phyloP scores from a whole-genome alignment of 2,888 invertebrate genomes.

The Brachynemurus nebulosus region DNA sequence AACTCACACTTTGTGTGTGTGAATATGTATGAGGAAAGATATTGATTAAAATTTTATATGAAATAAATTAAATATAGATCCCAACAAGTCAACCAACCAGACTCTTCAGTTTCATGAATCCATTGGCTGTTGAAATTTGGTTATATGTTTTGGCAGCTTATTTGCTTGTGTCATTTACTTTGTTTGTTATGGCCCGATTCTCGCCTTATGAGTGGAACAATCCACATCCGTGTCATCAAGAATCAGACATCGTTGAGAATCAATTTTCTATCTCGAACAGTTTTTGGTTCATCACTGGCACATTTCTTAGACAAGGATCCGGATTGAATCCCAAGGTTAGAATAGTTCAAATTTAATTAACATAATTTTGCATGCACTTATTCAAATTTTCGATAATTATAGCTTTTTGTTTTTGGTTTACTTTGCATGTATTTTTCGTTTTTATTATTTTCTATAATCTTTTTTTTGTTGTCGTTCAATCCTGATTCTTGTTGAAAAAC shows the following conservation, averaged over 20 bases:
- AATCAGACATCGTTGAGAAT: conserved; percentile 78
- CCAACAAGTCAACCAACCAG: conserved; percentile 79
- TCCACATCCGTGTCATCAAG: conserved; percentile 64
- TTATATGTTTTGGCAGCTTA: conserved; percentile 88
- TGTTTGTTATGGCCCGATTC: conserved; percentile 94
- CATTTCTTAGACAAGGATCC: conserved; percentile 74
- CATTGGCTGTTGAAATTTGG: conserved; percentile 94
- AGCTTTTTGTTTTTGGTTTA: neutral
- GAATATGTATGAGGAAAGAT: neutral
- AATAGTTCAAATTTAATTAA: conserved; percentile 8
- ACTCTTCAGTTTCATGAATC: conserved; percentile 92
- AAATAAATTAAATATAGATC: conserved; percentile 46
- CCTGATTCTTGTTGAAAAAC: conserved; percentile 4
- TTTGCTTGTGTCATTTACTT: conserved; percentile 80
- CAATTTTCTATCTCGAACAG: conserved; percentile 92
- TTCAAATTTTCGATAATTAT: neutral
- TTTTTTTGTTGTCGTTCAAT: conserved; percentile 3
- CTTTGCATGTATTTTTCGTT: conserved; percentile 1
- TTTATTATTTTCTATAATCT: neutral
- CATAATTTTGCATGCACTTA: conserved; percentile 3
- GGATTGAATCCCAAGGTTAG: conserved; percentile 71
- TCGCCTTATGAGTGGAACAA: conserved; percentile 94
- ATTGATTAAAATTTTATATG: conserved; percentile 2
- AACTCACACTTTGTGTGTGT: too few relatives aligned
- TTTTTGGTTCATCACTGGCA: conserved; percentile 85